phyloP scores from a whole-genome alignment of 2,113 vertebrate genomes.

The Nerophis lumbriciformis region DNA sequence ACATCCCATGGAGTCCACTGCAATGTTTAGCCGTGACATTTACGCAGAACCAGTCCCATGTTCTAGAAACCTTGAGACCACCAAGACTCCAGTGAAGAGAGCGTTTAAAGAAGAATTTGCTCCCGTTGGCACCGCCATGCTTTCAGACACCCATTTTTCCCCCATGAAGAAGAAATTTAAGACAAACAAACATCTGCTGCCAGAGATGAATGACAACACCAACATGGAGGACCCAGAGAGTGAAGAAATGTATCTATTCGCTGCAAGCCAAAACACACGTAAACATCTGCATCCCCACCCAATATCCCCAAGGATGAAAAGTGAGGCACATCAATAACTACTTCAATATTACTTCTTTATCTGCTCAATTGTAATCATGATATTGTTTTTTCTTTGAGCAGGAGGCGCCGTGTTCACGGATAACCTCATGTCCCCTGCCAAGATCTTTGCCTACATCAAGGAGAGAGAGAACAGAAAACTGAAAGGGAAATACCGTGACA shows the following conservation, averaged over 20 bases:
- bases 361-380: neutral
- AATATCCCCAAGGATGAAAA: neutral
- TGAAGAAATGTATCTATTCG: neutral
- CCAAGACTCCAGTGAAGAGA: constrained; percentile 12
- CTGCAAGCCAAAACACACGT: neutral
- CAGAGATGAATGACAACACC: neutral
- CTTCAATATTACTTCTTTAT: neutral
- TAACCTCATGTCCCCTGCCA: constrained; percentile 57
- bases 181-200: constrained; percentile 27
- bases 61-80: neutral
- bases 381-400: constrained; percentile 23
- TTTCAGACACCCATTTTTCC: constrained; percentile 52
- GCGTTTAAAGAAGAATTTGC: constrained; percentile 14
- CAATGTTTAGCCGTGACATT: neutral
- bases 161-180: constrained; percentile 46
- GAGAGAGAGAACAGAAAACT: constrained; percentile 26
- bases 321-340: neutral
- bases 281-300: neutral
- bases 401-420: constrained; percentile 28
- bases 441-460: constrained; percentile 71
- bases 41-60: neutral
- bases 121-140: constrained; percentile 7
- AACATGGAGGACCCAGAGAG: no score
- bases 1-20: constrained; percentile 26
- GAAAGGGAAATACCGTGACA: neutral